Conservation (phyloP, 2,797 vertebrate genomes). For the Anguilla marmorata region DNA sequence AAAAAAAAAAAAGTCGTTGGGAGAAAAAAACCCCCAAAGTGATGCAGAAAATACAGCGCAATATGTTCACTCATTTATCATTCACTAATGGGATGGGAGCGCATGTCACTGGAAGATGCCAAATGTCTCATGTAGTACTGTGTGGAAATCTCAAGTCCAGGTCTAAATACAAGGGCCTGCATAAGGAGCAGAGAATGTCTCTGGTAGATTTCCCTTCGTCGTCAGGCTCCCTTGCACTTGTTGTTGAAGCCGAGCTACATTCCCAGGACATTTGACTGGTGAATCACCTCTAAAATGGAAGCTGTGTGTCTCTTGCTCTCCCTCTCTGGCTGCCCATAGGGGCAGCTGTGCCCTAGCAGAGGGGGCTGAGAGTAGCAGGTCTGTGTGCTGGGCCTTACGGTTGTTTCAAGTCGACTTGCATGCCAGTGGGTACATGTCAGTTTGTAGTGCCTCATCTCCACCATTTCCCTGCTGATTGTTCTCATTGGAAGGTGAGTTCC, state of each 20-base stretch:
- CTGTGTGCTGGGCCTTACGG: background rate
- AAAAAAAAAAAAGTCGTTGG: background rate
- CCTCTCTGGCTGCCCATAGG: background rate
- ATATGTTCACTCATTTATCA: background rate
- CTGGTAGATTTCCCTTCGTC: background rate
- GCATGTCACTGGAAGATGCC: background rate
- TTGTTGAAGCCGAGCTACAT: background rate
- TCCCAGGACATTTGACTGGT: slow-evolving; percentile 13
- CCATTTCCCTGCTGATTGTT: background rate
- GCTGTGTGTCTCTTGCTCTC: background rate
- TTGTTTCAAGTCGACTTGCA: background rate
- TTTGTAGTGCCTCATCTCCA: background rate
- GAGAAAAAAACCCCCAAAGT: background rate
- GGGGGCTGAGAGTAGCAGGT: background rate
- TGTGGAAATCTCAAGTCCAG: background rate
- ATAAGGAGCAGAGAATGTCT: background rate
- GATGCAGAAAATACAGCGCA: background rate
- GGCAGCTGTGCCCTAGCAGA: background rate
- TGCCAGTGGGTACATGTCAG: background rate
- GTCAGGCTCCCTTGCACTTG: background rate
- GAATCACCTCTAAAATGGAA: slow-evolving; percentile 23
- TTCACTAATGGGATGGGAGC: background rate
- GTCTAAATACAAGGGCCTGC: background rate
- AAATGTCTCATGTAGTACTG: background rate
- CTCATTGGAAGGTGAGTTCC: background rate